These are phyloP conservation scores for Phylloscopus trochilus DNA, from an alignment of 2,113 vertebrate species.

Conservation along the genomic window DNA sequence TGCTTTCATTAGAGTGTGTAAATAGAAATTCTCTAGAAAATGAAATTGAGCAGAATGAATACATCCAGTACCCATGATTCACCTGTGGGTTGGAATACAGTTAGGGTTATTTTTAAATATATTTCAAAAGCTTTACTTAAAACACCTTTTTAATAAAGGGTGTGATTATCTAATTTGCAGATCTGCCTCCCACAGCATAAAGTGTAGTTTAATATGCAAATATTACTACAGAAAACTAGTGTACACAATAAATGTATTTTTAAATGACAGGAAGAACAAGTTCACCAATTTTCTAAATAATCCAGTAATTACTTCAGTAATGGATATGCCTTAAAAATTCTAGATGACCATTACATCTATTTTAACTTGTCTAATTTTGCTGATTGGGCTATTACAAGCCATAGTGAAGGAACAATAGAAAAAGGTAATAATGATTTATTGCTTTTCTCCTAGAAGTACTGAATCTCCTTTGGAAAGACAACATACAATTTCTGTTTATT, in stretches of 20 bases:
- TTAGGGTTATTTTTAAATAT: neutral
- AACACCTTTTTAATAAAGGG: constrained; percentile 32
- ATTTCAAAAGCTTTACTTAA: neutral
- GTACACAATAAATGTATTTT: neutral
- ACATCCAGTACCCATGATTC: neutral
- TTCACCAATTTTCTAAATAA: neutral
- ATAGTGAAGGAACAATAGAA: neutral
- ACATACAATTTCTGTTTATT: neutral
- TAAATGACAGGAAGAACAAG: neutral
- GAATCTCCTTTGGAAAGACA: neutral
- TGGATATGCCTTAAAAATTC: neutral
- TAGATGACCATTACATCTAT: neutral
- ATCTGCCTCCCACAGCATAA: neutral
- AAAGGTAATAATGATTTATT: neutral
- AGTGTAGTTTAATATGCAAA: neutral
- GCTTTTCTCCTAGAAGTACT: neutral
- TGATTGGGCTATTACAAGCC: neutral
- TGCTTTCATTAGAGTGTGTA: neutral
- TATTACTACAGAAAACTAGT: neutral
- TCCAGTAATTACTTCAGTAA: neutral
- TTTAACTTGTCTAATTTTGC: neutral
- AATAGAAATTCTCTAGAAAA: neutral
- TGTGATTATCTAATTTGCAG: constrained; percentile 32
- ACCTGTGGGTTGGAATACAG: neutral
- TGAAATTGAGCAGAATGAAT: neutral